phyloP scores from a whole-genome alignment of 2,888 invertebrate genomes.

The Drosophila incognita region DNA sequence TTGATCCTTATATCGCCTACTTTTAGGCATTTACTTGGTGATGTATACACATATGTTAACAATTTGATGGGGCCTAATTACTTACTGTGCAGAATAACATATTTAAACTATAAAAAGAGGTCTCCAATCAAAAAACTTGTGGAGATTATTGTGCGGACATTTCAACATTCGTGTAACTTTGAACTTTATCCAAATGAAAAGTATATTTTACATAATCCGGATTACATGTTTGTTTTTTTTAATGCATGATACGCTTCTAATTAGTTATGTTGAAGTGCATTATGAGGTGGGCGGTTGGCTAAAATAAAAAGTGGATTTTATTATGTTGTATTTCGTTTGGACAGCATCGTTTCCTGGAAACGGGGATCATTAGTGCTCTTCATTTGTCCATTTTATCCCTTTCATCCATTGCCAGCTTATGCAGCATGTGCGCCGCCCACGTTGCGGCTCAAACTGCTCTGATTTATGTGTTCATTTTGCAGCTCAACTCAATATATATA shows the following conservation, averaged over 20 bases:
- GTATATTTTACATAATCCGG: background rate
- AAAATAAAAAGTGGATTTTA: background rate
- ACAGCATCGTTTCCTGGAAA: constrained; percentile 3
- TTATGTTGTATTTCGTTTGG: background rate
- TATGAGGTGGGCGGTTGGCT: background rate
- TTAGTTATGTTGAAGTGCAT: background rate
- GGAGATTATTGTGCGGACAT: background rate
- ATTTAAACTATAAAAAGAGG: background rate
- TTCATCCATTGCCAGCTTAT: background rate
- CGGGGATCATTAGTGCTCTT: constrained; percentile 19
- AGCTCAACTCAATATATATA: constrained; percentile 9
- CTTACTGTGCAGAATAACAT: background rate
- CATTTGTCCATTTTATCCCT: background rate
- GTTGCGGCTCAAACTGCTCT: constrained; percentile 21
- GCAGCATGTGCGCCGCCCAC: constrained; percentile 7
- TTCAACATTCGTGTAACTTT: background rate
- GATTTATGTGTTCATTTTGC: constrained; percentile 52
- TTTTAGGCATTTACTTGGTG: background rate
- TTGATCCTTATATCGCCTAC: background rate
- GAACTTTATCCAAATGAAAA: background rate
- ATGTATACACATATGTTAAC: background rate
- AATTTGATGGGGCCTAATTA: background rate
- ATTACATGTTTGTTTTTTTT: background rate
- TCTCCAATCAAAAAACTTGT: background rate
- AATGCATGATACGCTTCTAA: background rate